phyloP scores from a whole-genome alignment of 1,140 invertebrate species.

The Tachypleus tridentatus region DNA sequence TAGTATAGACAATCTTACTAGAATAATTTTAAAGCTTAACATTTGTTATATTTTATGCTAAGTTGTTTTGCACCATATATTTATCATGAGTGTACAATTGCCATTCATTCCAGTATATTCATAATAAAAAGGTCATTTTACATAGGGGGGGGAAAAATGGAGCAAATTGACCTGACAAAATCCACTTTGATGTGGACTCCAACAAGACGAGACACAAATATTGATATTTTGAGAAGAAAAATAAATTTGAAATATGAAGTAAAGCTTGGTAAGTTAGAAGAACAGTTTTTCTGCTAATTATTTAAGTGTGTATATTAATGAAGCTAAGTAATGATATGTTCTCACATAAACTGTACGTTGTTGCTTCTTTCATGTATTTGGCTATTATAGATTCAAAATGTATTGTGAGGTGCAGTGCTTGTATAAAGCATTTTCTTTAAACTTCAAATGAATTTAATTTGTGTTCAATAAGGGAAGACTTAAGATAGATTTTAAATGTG shows the following conservation, averaged over 20 bases:
- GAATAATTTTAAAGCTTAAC: too few relatives aligned
- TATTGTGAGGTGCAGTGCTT: background rate
- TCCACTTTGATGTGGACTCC: conserved; percentile 6
- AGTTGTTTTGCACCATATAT: too few relatives aligned
- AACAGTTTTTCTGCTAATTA: background rate
- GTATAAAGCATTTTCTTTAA: background rate
- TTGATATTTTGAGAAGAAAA: conserved; percentile 9
- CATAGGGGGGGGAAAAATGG: too few relatives aligned
- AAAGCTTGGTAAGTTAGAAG: conserved; percentile 11
- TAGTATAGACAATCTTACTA: too few relatives aligned
- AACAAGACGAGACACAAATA: conserved; percentile 16
- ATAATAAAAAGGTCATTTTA: too few relatives aligned
- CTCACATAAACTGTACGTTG: background rate
- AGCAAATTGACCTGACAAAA: too few relatives aligned
- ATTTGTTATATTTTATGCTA: too few relatives aligned
- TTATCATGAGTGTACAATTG: too few relatives aligned
- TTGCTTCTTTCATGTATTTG: background rate
- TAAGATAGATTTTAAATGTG: too few relatives aligned
- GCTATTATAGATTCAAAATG: background rate
- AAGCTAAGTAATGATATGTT: background rate
- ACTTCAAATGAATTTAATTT: background rate
- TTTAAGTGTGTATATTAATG: background rate
- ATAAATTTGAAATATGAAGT: conserved; percentile 19
- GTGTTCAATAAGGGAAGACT: background rate
- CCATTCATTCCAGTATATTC: too few relatives aligned